These are phyloP conservation scores for Drosophila nannoptera DNA, from an alignment of 1,140 invertebrate genomes.

Conservation along the genomic window DNA sequence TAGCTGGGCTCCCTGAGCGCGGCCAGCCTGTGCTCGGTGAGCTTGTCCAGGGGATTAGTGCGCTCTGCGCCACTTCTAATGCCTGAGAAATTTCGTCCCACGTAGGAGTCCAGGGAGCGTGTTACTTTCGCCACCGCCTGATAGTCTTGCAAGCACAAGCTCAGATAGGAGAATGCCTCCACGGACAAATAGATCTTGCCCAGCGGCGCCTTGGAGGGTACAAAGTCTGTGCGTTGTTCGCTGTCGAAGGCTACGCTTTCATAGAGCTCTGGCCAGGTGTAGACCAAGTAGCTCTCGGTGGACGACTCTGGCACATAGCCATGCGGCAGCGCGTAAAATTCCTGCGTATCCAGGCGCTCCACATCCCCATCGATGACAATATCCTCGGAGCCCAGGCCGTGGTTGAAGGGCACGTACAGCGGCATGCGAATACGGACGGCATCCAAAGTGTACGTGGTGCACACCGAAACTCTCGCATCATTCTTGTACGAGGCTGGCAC, in stretches of 20 bases:
- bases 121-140: conserved; percentile 80
- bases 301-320: conserved; percentile 90
- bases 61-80: conserved; percentile 54
- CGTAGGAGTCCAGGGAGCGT: conserved; percentile 81
- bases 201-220: conserved; percentile 89
- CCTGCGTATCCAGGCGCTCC: conserved; percentile 37
- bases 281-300: conserved; percentile 87
- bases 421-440: conserved; percentile 82
- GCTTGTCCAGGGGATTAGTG: conserved; percentile 59
- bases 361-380: conserved; percentile 50
- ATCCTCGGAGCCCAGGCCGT: conserved; percentile 55
- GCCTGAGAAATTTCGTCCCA: conserved; percentile 81
- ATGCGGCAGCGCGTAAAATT: conserved; percentile 87
- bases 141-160: conserved; percentile 83
- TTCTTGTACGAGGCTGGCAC: conserved; percentile 83
- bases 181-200: conserved; percentile 86
- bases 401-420: conserved; percentile 65
- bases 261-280: conserved; percentile 92
- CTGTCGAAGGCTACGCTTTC: conserved; percentile 94
- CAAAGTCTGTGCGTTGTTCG: conserved; percentile 91
- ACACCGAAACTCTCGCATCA: conserved; percentile 84
- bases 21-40: conserved; percentile 55
- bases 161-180: conserved; percentile 83
- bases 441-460: conserved; percentile 90
- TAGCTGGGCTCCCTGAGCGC: conserved; percentile 29